Percentiles rank a stretch among this genome's conserved stretches.
Evolutionary conservation across 2,888 invertebrate genomes (phyloP).

Genomic region (Callyntrura guangdongensis): DNA sequence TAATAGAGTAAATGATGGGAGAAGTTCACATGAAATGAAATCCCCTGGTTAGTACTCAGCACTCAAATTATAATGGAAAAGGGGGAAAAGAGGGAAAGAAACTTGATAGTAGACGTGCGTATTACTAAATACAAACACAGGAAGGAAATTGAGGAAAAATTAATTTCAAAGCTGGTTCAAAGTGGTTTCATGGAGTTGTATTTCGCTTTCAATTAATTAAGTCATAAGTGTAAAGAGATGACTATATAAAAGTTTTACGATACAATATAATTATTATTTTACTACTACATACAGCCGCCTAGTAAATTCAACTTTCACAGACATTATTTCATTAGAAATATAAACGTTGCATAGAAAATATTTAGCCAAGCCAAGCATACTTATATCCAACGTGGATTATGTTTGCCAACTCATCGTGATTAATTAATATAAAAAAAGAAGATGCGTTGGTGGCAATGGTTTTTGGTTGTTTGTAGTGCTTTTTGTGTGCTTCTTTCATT

Average conservation of each 20-base stretch:
- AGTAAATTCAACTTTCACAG: too few species aligned
- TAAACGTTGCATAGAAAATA: too few species aligned
- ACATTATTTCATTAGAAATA: too few species aligned
- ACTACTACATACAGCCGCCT: too few species aligned
- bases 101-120: background rate
- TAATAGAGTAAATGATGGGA: background rate
- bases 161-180: background rate
- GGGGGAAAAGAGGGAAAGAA: background rate
- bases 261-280: too few species aligned
- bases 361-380: too few species aligned
- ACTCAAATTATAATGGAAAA: background rate
- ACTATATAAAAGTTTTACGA: background rate
- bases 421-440: too few species aligned
- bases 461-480: too few species aligned
- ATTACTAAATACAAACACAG: conserved; percentile 29
- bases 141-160: conserved; percentile 43
- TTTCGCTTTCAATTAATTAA: conserved; percentile 33
- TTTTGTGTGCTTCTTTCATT: too few species aligned
- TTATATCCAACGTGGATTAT: too few species aligned
- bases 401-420: too few species aligned
- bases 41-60: background rate
- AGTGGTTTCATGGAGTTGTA: conserved; percentile 17
- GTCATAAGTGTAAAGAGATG: background rate
- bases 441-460: too few species aligned
- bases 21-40: conserved; percentile 26